A percentile compares a stretch with the other conserved stretches of the same genome.
These are phyloP conservation scores for Drosophila quadrilineata DNA, from an alignment of 1,140 invertebrate species.

Conservation along the genomic window DNA sequence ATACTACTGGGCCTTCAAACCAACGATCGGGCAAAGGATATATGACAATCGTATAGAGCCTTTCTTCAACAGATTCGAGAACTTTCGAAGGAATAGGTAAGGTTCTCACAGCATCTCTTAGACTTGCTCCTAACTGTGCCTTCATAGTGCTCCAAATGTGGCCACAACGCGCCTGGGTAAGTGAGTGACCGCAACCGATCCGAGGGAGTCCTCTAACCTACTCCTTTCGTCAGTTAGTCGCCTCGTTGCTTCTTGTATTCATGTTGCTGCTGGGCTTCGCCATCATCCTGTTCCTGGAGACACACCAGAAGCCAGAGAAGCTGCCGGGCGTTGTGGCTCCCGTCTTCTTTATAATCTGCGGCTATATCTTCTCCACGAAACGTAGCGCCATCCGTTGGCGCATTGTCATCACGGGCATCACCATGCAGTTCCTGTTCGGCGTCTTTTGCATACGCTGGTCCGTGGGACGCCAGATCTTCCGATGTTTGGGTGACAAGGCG, in stretches of 20 bases:
- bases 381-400: constrained; percentile 87
- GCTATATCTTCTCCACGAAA: constrained; percentile 84
- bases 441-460: constrained; percentile 92
- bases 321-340: constrained; percentile 86
- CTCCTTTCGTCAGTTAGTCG: too few species aligned
- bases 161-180: too few species aligned
- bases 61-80: constrained; percentile 32
- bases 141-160: too few species aligned
- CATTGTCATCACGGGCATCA: constrained; percentile 89
- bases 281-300: constrained; percentile 86
- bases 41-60: constrained; percentile 26
- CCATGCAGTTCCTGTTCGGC: constrained; percentile 93
- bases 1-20: constrained; percentile 47
- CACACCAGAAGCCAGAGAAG: constrained; percentile 83
- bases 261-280: constrained; percentile 82
- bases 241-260: too few species aligned
- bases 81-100: constrained; percentile 34
- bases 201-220: too few species aligned
- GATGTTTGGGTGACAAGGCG: constrained; percentile 91
- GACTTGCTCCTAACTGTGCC: too few species aligned
- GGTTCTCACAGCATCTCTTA: background rate
- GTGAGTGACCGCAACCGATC: too few species aligned
- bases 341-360: constrained; percentile 82
- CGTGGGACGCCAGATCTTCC: constrained; percentile 88
- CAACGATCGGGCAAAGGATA: constrained; percentile 24